These are phyloP conservation scores for Nothoprocta perdicaria DNA, from an alignment of 2,113 vertebrate species.

Conservation along the genomic window DNA sequence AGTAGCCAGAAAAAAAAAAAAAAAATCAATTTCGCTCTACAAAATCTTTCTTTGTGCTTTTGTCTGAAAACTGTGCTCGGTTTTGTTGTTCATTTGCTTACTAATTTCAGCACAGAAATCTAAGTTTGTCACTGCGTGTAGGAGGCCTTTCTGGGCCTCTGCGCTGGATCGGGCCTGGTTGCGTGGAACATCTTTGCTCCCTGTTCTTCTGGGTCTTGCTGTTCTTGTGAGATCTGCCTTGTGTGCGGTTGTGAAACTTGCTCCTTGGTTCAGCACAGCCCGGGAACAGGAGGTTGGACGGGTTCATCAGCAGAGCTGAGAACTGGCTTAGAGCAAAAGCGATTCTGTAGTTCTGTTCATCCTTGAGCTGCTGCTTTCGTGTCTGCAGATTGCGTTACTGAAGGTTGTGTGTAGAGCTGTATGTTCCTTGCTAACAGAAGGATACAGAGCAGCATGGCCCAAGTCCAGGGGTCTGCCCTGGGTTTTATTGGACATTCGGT, in stretches of 20 bases:
- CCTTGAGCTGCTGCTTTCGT: neutral
- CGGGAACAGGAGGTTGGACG: neutral
- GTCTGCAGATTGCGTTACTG: neutral
- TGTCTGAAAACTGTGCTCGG: neutral
- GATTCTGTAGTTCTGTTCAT: conserved; percentile 14
- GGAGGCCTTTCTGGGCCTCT: neutral
- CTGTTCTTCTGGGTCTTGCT: neutral
- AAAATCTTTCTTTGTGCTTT: neutral
- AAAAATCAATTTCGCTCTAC: neutral
- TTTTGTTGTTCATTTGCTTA: neutral
- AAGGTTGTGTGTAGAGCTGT: neutral
- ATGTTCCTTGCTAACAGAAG: neutral
- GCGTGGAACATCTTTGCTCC: neutral
- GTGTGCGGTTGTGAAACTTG: too few relatives aligned
- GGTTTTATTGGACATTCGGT: neutral
- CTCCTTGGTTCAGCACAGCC: neutral
- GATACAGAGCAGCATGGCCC: neutral
- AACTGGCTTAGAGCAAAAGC: conserved; percentile 1
- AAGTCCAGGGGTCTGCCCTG: neutral
- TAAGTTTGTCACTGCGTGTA: neutral
- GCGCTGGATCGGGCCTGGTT: neutral
- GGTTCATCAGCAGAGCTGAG: neutral
- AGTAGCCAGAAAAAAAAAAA: neutral
- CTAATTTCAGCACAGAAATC: neutral
- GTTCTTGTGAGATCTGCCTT: neutral